Base-by-base conservation (phyloP, 53 echinoderm and acorn worm species). In the Astropecten irregularis region DNA sequence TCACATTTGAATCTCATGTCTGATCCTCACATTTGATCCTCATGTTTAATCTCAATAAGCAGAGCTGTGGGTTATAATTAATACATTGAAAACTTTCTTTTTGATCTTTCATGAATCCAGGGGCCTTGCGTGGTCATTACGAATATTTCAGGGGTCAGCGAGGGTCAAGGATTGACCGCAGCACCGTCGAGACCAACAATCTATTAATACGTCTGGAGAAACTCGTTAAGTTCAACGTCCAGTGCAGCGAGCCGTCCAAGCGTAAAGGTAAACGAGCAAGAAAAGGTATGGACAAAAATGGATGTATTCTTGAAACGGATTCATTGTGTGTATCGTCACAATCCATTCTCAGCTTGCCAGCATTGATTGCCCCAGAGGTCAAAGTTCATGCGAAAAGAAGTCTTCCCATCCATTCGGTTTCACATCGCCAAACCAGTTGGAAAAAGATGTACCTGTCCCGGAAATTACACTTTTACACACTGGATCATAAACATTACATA, bases 141-240 rank as follows among this genome's bases (percentile, higher is more conserved):
- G 88, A 95, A 23, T 86, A 67, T 47, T 91, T 93, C 53, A 81
- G 85, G 50, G 71, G 85, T 21, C 88, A 83, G 30, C 63, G 95
- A 14, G 77, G 93, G 54, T 82, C 91, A 9, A 82, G 85, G 44
- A 88, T 95, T 14, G 93, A 95, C 68, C 86, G 85, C 47, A 85
- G 84, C 35, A 91, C 91, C 33, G 93, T 95, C 34, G 95, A 95
- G 44, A 95, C 88, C 54, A 95, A 95, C 89, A 95, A 95, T 66
- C 58, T 95, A 20, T 34, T 93, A 44, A 85, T 95, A 33, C 86
- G 95, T 50, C 81, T 95, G 33, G 95, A 95, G 59, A 95, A 95
- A 62, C 81, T 95, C 4, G 83, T 93, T 31, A 88, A 74, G 32
- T 83, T 76, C 37, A 88, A 83, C 38, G 77, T 51, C 11, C 77